Evolutionary conservation across 2,888 invertebrate species (phyloP).

Genomic region (Lasioglossum figueresi): DNA sequence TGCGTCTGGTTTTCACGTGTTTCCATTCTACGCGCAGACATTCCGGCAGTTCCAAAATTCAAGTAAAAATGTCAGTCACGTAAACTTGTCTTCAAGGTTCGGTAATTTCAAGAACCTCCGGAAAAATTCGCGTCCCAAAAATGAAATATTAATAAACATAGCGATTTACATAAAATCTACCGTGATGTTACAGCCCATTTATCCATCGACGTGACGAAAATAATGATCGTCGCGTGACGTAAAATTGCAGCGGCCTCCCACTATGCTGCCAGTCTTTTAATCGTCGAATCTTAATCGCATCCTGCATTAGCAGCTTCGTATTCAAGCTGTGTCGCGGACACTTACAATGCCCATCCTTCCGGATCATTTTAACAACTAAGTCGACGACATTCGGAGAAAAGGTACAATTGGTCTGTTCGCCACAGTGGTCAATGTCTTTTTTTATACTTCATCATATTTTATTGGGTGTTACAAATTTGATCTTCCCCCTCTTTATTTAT

Average conservation of each 20-base stretch:
- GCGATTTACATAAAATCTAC: constrained; percentile 1
- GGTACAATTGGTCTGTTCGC: constrained; percentile 3
- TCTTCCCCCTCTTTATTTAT: background rate
- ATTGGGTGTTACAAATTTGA: background rate
- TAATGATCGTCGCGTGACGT: constrained; percentile 24
- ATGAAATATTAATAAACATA: background rate
- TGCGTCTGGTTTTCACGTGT: background rate
- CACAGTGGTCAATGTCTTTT: background rate
- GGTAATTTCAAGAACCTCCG: background rate
- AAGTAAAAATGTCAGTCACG: no score
- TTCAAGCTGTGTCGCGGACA: constrained; percentile 24
- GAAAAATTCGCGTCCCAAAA: background rate
- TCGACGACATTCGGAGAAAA: constrained; percentile 22
- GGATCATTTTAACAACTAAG: constrained; percentile 37
- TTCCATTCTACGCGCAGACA: background rate
- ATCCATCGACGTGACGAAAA: constrained; percentile 28
- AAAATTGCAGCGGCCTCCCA: constrained; percentile 49
- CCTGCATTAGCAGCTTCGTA: constrained; percentile 49
- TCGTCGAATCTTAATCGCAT: constrained; percentile 67
- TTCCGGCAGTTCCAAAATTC: background rate
- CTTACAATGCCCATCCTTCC: constrained; percentile 44
- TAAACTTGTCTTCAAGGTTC: background rate
- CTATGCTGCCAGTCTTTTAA: constrained; percentile 46
- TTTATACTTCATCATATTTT: background rate
- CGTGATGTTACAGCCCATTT: constrained; percentile 3